Evolutionary conservation across 2,888 invertebrate species (phyloP).

Genomic region (Drosophila paranaensis): DNA sequence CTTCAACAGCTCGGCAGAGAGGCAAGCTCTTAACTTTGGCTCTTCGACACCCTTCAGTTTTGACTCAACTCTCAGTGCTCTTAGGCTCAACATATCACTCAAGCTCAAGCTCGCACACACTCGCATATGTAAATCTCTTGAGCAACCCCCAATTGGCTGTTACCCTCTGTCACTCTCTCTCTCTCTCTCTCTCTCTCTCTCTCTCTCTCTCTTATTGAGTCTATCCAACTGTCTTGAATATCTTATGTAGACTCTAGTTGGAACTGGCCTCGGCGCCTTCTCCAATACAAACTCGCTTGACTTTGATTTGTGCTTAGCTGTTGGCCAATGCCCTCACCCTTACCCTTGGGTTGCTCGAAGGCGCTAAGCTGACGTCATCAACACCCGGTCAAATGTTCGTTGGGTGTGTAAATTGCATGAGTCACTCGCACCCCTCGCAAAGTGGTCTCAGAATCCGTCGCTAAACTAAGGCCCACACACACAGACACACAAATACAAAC

Average conservation of each 20-base stretch:
- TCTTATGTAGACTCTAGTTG: constrained; percentile 26
- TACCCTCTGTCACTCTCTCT: constrained; percentile 2
- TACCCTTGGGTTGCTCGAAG: background rate
- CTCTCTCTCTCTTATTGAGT: background rate
- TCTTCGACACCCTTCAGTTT: constrained; percentile 32
- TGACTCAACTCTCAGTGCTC: constrained; percentile 47
- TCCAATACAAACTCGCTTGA: constrained; percentile 66
- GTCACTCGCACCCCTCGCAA: constrained; percentile 43
- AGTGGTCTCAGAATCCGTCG: constrained; percentile 15
- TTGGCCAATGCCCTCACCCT: constrained; percentile 13
- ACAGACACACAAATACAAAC: constrained; percentile 6
- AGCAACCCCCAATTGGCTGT: constrained; percentile 35
- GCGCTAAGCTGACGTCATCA: constrained; percentile 71
- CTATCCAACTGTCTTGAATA: constrained; percentile 25
- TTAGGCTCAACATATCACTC: constrained; percentile 58
- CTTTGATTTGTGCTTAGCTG: constrained; percentile 68
- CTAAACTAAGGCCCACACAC: constrained; percentile 4
- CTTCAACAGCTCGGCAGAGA: constrained; percentile 29
- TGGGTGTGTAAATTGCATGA: constrained; percentile 60
- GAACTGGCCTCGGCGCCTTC: constrained; percentile 36
- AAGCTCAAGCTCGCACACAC: constrained; percentile 16
- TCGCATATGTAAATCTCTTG: constrained; percentile 11
- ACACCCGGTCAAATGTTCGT: constrained; percentile 43
- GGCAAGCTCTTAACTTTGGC: constrained; percentile 15
- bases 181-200: constrained; percentile 5